Base-by-base conservation (phyloP, 2,888 invertebrate species). In the Pantelozetes paolii region DNA sequence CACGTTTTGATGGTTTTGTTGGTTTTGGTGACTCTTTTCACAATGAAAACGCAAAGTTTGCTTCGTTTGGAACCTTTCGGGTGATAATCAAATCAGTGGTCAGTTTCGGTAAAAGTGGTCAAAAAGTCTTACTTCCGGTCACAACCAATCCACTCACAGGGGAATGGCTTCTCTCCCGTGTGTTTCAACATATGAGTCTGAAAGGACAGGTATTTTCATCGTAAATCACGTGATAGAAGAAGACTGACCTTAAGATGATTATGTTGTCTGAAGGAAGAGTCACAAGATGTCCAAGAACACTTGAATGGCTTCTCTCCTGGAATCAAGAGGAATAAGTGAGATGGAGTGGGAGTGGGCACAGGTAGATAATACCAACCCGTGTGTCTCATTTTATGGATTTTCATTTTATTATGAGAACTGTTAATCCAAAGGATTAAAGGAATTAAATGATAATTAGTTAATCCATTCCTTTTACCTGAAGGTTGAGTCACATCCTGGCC, bases 261-360 rank as follows among this genome's bases (percentile, higher is more conserved):
- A 9, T 20, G 20, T 20, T 64, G 64, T 20, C 64, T 36, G 40
- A 64, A 64, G n/a, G 64, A 36, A 36, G 36, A 64, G 20, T 36
- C 36, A 64, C 32, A 54, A 13, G 54, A n/a, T n/a, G 40, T 28
- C 36, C 67, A 67, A 1, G 1, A 8, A 18, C 67, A 32, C 23
- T 67, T 67, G 23, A 20, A 67, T 20, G 67, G 67, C 40, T 67
- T 67, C 30, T 67, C 67, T n/a, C n/a, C n/a, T n/a, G n/a, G n/a
- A n/a, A n/a, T n/a, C n/a, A n/a, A n/a, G n/a, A n/a, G n/a, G n/a
- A n/a, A n/a, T n/a, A n/a, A n/a, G n/a, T n/a, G n/a, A n/a, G n/a
- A n/a, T n/a, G n/a, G n/a, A n/a, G n/a, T n/a, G n/a, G n/a, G n/a
- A n/a, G n/a, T n/a, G n/a, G n/a, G n/a, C n/a, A n/a, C n/a, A n/a